Evolutionary conservation across 2,797 vertebrate genomes (phyloP).

Genomic region (Bothrops alternatus): DNA sequence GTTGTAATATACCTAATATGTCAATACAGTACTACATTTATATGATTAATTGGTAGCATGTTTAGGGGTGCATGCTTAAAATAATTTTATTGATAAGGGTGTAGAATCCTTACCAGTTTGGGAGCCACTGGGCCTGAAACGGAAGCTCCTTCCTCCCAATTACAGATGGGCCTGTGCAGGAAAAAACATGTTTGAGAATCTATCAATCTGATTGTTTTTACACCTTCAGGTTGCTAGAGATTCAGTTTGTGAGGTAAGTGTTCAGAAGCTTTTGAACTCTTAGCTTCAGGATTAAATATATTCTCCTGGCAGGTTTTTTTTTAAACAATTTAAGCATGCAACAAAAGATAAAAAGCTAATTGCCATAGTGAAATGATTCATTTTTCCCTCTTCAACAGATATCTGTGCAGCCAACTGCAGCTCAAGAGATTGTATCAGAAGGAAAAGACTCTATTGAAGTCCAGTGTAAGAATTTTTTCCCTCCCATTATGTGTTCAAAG

Average conservation of each 20-base stretch:
- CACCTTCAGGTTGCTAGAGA: not conserved
- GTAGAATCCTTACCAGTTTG: not conserved
- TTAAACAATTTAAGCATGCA: not conserved
- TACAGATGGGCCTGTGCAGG: not conserved
- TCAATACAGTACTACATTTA: not conserved
- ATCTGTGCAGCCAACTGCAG: not conserved
- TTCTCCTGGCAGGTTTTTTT: not conserved
- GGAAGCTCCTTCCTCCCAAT: not conserved
- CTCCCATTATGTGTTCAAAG: not conserved
- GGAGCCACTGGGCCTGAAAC: too few species aligned
- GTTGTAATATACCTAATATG: not conserved
- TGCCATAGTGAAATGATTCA: not conserved
- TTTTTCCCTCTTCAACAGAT: conserved; percentile 2
- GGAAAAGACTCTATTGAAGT: fast-evolving
- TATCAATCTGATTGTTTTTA: not conserved
- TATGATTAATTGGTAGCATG: not conserved
- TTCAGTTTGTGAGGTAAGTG: not conserved
- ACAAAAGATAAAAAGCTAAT: fast-evolving
- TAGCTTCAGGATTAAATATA: not conserved
- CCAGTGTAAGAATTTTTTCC: not conserved
- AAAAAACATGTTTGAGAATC: not conserved
- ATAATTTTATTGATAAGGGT: not conserved
- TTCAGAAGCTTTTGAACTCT: not conserved
- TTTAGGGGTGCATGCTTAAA: not conserved
- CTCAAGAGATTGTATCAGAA: fast-evolving